Evolutionary conservation across 1,140 invertebrate species (phyloP), one percentile per base, ranked within the genome.

Genomic region (Ceratina japonica): DNA sequence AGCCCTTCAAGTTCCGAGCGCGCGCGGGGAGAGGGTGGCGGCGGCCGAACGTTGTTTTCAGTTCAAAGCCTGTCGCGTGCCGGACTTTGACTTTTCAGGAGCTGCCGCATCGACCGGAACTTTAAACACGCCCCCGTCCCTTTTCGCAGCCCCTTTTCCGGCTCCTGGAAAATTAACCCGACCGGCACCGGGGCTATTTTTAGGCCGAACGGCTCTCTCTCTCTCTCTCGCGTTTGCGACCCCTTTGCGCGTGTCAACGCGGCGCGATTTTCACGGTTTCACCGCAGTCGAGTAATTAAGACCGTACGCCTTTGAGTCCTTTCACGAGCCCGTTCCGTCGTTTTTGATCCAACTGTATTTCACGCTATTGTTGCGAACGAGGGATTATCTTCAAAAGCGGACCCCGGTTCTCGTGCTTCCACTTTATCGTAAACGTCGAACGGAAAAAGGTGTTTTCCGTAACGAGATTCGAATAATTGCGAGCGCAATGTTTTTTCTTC

Each of bases 81-180:
- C 20, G 64, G 37, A 49, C 65, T 68, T 68, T 68, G 65, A 68
- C 65, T 68, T 68, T 22, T 68, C 16, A 49, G 24, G 44, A 16
- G 49, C 16, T 44, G 37, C 37, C 10, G 37, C 37, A 44, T 44
- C 37, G 37, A 27, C 4, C 49, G 44, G 22, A 68, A 52, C 22
- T 68, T 68, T 52, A 68, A 68, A 68, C 56, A 37, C 70, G 22
- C 56, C n/a, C n/a, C 37, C n/a, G n/a, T 51, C 18, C 49, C n/a
- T 18, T 8, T 24, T 16, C 15, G 37, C 37, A 10, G n/a, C 20
- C 22, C 22, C 24, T 70, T 58, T 20, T 16, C 66, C 66, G 24
- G 18, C 52, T 18, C 31, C 56, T 24, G 56, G 70, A 61, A 61
- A 61, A 72, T 72, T 72, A 72, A 72, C 56, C 70, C 70, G 31